Evolutionary conservation across 2,113 vertebrate genomes (phyloP), one percentile per base, ranked within the genome.

Genomic region (Rhabdornis inornatus): DNA sequence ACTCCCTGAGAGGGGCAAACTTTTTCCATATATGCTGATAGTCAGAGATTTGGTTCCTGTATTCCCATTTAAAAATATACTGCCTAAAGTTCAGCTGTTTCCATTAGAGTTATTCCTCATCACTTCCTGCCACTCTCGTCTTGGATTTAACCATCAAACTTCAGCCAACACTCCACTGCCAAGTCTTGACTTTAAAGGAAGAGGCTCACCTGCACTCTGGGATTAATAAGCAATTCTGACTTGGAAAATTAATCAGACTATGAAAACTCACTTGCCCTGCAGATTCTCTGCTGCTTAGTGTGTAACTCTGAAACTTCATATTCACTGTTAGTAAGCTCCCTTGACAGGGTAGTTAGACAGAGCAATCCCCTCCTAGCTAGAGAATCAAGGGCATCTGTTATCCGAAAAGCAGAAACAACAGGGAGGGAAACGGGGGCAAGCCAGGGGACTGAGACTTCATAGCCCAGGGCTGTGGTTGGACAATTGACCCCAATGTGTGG

Each of bases 1-100:
- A 1, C 25, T 74, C 72, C 31, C 76, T 33, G 22, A 20, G 68
- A 90, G 61, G 31, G 50, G 61, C 44, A 79, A 89, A 83, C 35
- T 79, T 95, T 92, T 96, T 57, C 96, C 94, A 87, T 83, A 87
- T 44, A 83, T 87, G 92, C 79, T 85, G 82, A 75, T 90, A 87
- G 84, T 28, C 5, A 1, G 86, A 82, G 56, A 82, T 79, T 82
- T 87, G 68, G 88, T 95, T 97, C 94, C 93, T 90, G 76, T 83
- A 66, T 84, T 95, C 79, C 72, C 70, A 66, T 59, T 39, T 82
- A 66, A 94, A 94, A 94, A 96, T 84, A 84, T 0, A 68, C 66
- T 30, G 37, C 87, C 49, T 76, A 2, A 83, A 92, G 92, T 89
- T 93, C 84, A 79, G 65, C 50, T 82, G 70, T 59, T 96, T 49